phyloP scores from a whole-genome alignment of 2,113 vertebrate genomes.

The Hippopotamus amphibius region DNA sequence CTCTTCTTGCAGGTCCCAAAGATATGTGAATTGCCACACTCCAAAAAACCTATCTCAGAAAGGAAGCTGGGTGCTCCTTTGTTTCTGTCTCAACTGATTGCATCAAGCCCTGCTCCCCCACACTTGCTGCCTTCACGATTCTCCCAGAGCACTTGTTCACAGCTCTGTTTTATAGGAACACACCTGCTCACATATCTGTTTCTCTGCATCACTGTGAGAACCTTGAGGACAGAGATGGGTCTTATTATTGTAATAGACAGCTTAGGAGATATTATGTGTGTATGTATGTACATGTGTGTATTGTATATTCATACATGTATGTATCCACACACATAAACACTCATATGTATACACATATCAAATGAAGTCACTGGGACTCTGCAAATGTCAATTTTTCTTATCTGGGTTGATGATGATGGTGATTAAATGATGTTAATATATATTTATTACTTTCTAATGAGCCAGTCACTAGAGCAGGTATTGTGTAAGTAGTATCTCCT shows the following conservation, averaged over 20 bases:
- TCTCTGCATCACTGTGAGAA: neutral
- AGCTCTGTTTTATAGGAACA: neutral
- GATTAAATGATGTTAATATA: neutral
- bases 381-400: neutral
- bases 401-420: neutral
- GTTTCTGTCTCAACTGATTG: neutral
- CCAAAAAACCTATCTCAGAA: neutral
- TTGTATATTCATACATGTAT: too few relatives aligned
- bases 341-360: neutral
- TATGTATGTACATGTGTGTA: too few relatives aligned
- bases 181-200: neutral
- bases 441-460: neutral
- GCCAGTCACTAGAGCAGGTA: neutral
- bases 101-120: rapidly evolving
- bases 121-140: neutral
- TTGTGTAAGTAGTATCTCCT: neutral
- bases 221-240: neutral
- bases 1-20: neutral
- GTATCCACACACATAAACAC: neutral
- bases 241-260: neutral
- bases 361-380: neutral
- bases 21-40: neutral
- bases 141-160: neutral
- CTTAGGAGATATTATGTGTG: neutral
- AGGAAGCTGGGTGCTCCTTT: neutral